Percentiles rank a stretch among this genome's conserved stretches.
These are phyloP conservation scores for Gorsachius magnificus DNA, from an alignment of 2,797 vertebrate genomes.

Conservation along the genomic window DNA sequence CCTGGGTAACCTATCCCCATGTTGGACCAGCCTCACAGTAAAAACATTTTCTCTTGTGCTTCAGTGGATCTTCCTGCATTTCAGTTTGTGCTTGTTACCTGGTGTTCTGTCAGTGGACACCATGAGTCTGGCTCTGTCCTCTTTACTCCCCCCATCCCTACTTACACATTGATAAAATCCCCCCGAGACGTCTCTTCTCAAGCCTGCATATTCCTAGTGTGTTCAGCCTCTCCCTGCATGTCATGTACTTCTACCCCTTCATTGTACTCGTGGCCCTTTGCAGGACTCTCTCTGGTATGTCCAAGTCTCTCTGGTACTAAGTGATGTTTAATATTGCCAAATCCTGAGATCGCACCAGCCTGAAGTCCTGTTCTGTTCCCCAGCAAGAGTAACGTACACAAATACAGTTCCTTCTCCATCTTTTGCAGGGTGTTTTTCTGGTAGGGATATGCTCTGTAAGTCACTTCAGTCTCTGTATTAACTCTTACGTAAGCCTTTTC, in stretches of 20 bases:
- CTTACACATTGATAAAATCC: neutral
- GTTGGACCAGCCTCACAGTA: neutral
- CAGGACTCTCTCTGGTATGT: neutral
- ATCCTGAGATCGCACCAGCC: neutral
- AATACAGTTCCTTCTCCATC: neutral
- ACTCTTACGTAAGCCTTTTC: neutral
- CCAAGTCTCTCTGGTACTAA: neutral
- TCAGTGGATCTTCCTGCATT: neutral
- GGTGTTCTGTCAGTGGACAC: neutral
- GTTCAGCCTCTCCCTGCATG: neutral
- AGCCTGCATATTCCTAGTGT: neutral
- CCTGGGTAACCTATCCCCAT: no score
- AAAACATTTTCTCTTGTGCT: neutral
- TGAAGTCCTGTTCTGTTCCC: neutral
- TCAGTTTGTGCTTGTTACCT: neutral
- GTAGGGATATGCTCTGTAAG: neutral
- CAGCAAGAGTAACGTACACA: neutral
- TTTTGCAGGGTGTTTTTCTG: neutral
- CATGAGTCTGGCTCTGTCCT: neutral
- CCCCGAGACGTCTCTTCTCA: neutral
- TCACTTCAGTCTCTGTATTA: neutral
- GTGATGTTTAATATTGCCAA: neutral
- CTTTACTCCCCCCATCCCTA: neutral
- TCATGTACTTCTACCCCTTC: neutral
- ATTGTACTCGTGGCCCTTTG: neutral